Evolutionary conservation across 2,888 invertebrate species (phyloP), one percentile per base, ranked within the genome.

Genomic region (Pollenia griseotomentosa): DNA sequence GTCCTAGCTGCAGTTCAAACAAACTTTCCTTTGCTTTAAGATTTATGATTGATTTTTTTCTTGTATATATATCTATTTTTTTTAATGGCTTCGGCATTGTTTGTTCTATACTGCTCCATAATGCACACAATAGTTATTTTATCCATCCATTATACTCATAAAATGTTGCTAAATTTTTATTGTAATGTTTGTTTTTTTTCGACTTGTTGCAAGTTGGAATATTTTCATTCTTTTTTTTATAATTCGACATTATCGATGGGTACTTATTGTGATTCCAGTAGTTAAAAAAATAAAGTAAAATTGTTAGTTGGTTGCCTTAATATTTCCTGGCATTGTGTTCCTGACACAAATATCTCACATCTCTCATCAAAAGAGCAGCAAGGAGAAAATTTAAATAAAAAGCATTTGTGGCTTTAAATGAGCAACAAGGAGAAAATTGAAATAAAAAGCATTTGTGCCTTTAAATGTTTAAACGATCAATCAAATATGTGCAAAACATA

Each of bases 401-500:
- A 71, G 16, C n/a, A n/a, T n/a, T n/a, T n/a, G n/a, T n/a, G n/a
- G n/a, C n/a, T n/a, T n/a, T n/a, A 80, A 79, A 19, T 59, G 14
- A 8, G 46, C 16, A 57, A 48, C 16, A 19, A 23, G 9, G 12
- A 9, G 4, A 19, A 53, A 19, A 51, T 33, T 33, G 2, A 80
- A 16, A 65, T 42, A 71, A 74, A 71, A 77, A 71, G 23, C 59
- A 71, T 71, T 83, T 86, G 73, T 83, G 78, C 57, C 40, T 70
- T 63, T 8, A 74, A 80, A 83, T 59, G 42, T 73, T 77, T 61
- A 83, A 83, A 48, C 65, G 53, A 80, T 86, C 83, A 80, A 86
- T 83, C 83, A 86, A 83, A 77, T 0, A 65, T 59, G 61, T 10
- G 40, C 19, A 51, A 61, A 61, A 59, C 14, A 44, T 57, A 53